Base-by-base conservation (phyloP, 2,113 vertebrate species). In the Columbina picui region DNA sequence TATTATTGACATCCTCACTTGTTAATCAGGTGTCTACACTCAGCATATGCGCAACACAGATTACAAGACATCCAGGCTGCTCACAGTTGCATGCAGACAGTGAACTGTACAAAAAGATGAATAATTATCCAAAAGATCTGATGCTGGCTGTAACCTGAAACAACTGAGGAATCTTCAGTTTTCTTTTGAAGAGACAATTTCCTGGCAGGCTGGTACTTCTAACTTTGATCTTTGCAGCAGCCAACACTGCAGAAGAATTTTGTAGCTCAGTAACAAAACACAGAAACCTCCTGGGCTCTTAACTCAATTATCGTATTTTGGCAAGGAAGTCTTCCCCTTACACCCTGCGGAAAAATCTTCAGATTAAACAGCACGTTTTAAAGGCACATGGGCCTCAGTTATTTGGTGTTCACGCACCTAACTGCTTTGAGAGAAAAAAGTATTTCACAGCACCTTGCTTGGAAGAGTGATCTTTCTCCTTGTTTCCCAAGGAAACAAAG, bases 271-370 rank as follows among this genome's bases (percentile, higher is more conserved):
- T 90, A 96, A 95, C 91, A 95, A 89, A 96, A 94, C 83, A 84
- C 83, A 92, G 90, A 94, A 95, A 88, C 85, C 69, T 80, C 87
- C 56, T 3, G 7, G 85, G 69, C 87, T 88, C 88, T 90, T 96
- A 96, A 96, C 64, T 93, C 85, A 90, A 88, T 96, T 93, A 93
- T 25, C 77, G 50, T 47, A 55, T 77, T 96, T 92, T 96, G 94
- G 92, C 94, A 94, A 70, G 59, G 71, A 91, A 94, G 60, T 38
- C 60, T 90, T 93, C 11, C 65, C 30, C 14, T 94, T 90, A 65
- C 71, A 90, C 87, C 87, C 90, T 70, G 38, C 67, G 84, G 94
- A 80, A 95, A 45, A 90, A 36, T 89, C 75, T 93, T 80, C 55
- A 73, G 50, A 93, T 91, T 74, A 79, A 87, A 90, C 82, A 90